Evolutionary conservation across 2,113 vertebrate genomes (phyloP).

Genomic region (Pseudorectes ferrugineus): DNA sequence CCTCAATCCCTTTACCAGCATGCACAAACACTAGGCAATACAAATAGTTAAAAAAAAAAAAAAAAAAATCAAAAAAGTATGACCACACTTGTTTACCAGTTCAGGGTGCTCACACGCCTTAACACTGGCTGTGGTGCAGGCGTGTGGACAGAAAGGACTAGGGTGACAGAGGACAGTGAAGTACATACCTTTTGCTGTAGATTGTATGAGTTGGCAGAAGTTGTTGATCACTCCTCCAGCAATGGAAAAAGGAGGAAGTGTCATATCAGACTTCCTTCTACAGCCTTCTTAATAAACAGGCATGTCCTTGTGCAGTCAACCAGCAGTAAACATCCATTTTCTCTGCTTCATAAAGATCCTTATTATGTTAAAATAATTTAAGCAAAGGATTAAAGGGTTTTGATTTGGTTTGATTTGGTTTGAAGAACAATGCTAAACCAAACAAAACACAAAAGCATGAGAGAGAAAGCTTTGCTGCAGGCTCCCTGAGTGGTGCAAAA

Average conservation of each 20-base stretch:
- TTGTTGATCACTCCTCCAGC: background rate
- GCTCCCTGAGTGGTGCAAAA: background rate
- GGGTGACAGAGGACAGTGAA: background rate
- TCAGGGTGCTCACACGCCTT: accelerated
- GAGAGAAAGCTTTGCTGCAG: background rate
- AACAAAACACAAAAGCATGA: background rate
- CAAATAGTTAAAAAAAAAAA: background rate
- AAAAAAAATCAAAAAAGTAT: background rate
- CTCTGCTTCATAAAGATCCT: background rate
- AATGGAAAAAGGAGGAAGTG: background rate
- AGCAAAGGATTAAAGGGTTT: background rate
- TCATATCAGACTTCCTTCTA: background rate
- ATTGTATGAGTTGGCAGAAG: background rate
- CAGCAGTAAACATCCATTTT: background rate
- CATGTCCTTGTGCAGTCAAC: background rate
- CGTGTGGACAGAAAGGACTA: background rate
- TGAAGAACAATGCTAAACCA: background rate
- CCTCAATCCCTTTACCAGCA: background rate
- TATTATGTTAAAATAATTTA: constrained; percentile 24
- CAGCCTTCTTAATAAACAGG: background rate
- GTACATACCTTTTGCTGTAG: background rate
- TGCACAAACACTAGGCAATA: background rate
- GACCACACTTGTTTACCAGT: background rate
- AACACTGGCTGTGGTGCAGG: background rate
- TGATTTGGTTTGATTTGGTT: background rate